These are phyloP conservation scores for Dascillus cervinus DNA, from an alignment of 2,888 invertebrate genomes.

Conservation along the genomic window DNA sequence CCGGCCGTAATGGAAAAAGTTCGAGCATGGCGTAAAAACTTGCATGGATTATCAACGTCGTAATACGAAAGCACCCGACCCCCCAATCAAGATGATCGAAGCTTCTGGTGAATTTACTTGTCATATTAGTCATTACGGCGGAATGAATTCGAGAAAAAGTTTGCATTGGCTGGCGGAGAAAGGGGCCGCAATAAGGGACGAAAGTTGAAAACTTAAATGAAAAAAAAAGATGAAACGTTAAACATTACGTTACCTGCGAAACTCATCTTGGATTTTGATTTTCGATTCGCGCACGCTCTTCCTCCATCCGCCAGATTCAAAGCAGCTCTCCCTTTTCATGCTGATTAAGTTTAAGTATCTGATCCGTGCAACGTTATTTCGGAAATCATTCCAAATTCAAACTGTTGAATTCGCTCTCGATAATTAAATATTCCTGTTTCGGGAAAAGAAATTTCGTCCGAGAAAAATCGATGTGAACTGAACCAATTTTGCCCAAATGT, in stretches of 20 bases:
- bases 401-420: constrained; percentile 6
- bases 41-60: constrained; percentile 33
- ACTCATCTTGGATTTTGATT: constrained; percentile 17
- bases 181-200: not conserved
- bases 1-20: constrained; percentile 37
- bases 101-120: too few species aligned
- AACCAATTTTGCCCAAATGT: too few species aligned
- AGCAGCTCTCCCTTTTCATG: constrained; percentile 19
- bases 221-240: too few species aligned
- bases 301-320: constrained; percentile 19
- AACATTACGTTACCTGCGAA: constrained; percentile 10
- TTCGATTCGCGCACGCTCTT: constrained; percentile 13
- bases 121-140: too few species aligned
- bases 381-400: constrained; percentile 15
- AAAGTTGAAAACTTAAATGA: too few species aligned
- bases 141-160: too few species aligned
- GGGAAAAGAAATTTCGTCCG: too few species aligned
- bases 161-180: not conserved
- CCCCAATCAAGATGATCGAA: constrained; percentile 20
- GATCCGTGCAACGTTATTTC: constrained; percentile 19
- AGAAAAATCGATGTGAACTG: too few species aligned
- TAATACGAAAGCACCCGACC: constrained; percentile 24
- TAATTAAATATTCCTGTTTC: too few species aligned
- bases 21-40: constrained; percentile 31
- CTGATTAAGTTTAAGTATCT: constrained; percentile 20